A percentile compares a stretch with the other conserved stretches of the same genome.
Conservation (phyloP, 2,888 invertebrate genomes). For the Microctonus aethiopoides region DNA sequence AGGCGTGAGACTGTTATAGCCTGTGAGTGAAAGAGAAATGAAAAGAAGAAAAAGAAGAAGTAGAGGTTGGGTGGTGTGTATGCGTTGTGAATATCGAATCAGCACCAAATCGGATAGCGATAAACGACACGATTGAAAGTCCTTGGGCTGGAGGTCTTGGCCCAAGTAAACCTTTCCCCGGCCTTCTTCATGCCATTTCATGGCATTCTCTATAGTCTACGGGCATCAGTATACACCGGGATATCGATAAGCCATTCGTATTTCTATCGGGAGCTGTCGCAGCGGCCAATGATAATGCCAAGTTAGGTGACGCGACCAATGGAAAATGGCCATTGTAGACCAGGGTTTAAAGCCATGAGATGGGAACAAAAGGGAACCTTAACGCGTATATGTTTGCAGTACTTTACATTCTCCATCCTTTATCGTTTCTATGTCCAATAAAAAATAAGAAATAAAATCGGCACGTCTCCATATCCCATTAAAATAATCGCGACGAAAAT, state of each 20-base stretch:
- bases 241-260: conserved; percentile 55
- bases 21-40: conserved; percentile 35
- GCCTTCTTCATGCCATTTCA: conserved; percentile 15
- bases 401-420: conserved; percentile 35
- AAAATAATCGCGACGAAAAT: conserved; percentile 4
- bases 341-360: conserved; percentile 34
- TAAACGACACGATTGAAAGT: conserved; percentile 59
- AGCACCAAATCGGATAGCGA: conserved; percentile 55
- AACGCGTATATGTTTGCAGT: conserved; percentile 7
- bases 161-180: conserved; percentile 2
- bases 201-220: conserved; percentile 23
- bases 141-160: conserved; percentile 38
- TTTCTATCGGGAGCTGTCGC: conserved; percentile 44
- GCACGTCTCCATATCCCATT: conserved; percentile 1
- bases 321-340: conserved; percentile 38
- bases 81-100: conserved; percentile 59
- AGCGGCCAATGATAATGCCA: conserved; percentile 46
- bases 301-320: conserved; percentile 44
- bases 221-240: conserved; percentile 36
- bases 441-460: conserved; percentile 11
- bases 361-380: conserved; percentile 36
- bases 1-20: conserved; percentile 27
- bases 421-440: conserved; percentile 32
- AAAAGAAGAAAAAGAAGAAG: conserved; percentile 27
- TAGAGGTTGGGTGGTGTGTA: conserved; percentile 37